Conservation (phyloP, 2,888 invertebrate genomes). For the Eupeodes latifasciatus region DNA sequence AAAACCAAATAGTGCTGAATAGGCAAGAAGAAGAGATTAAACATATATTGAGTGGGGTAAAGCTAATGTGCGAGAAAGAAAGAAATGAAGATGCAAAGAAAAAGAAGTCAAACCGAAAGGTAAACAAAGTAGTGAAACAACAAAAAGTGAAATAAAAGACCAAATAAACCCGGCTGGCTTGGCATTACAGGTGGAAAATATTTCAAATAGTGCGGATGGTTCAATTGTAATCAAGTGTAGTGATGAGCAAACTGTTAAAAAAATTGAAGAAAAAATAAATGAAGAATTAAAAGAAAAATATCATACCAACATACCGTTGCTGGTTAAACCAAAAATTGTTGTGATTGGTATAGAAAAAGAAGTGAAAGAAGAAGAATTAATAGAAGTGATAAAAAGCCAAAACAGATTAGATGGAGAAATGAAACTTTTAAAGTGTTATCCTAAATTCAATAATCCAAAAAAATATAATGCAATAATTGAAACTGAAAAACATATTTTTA, state of each 20-base stretch:
- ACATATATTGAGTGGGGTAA: not conserved
- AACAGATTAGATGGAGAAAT: slow-evolving; percentile 6
- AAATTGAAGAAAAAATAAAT: not conserved
- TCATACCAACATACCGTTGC: not conserved
- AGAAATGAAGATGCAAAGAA: not conserved
- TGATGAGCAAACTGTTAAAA: too few relatives aligned
- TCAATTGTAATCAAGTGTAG: too few relatives aligned
- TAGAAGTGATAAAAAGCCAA: slow-evolving; percentile 11
- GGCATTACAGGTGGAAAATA: too few relatives aligned
- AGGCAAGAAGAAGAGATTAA: not conserved
- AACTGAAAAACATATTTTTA: slow-evolving; percentile 23
- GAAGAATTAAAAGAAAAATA: slow-evolving; percentile 11
- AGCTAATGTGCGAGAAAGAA: not conserved
- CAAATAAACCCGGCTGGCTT: too few relatives aligned
- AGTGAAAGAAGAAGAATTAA: not conserved
- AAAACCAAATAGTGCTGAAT: not conserved
- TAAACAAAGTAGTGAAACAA: slow-evolving; percentile 14
- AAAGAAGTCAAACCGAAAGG: slow-evolving; percentile 23
- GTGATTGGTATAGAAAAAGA: slow-evolving; percentile 7
- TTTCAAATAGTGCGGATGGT: too few relatives aligned
- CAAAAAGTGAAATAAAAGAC: too few relatives aligned
- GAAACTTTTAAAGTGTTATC: slow-evolving; percentile 10
- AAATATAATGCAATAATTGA: slow-evolving; percentile 23
- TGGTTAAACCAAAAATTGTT: slow-evolving; percentile 10
- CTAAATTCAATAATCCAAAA: not conserved